phyloP scores from a whole-genome alignment of 2,888 invertebrate genomes.

The Thereva nobilitata region DNA sequence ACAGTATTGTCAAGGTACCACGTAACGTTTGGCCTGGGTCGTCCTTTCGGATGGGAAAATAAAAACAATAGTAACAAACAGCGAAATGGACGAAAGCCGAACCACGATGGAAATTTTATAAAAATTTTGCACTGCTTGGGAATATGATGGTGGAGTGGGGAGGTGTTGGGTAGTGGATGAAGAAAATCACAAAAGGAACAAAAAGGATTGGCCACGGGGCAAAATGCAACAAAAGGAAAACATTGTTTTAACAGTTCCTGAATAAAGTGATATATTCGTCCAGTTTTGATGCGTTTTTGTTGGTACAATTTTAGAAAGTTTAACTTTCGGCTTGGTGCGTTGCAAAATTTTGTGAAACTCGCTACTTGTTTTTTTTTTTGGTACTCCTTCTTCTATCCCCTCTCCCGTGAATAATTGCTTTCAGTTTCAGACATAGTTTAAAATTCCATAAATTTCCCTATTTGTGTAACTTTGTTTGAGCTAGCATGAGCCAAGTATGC shows the following conservation, averaged over 20 bases:
- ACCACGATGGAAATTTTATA: neutral
- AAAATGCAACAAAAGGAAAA: too few relatives aligned
- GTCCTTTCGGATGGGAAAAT: conserved; percentile 61
- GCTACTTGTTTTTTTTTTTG: conserved; percentile 6
- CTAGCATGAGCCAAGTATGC: neutral
- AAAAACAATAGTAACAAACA: conserved; percentile 7
- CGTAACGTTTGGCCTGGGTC: conserved; percentile 76
- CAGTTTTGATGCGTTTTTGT: neutral
- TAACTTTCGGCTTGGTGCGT: neutral
- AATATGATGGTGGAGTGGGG: too few relatives aligned
- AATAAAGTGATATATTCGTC: conserved; percentile 19
- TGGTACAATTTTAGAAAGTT: too few relatives aligned
- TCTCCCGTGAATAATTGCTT: conserved; percentile 20
- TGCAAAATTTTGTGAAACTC: neutral
- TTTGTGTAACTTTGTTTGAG: conserved; percentile 21
- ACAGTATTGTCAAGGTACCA: conserved; percentile 86
- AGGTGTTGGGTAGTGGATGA: conserved; percentile 9
- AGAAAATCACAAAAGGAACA: conserved; percentile 10
- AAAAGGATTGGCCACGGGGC: conserved; percentile 1
- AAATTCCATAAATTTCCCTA: conserved; percentile 35
- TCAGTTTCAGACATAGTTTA: conserved; percentile 19
- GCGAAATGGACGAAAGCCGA: neutral
- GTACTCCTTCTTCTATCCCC: neutral
- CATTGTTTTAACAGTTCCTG: conserved; percentile 10
- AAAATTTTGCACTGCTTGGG: too few relatives aligned